Evolutionary conservation across 2,797 vertebrate species (phyloP), one percentile per base, ranked within the genome.

Genomic region (Poeciliopsis paucimaculata): DNA sequence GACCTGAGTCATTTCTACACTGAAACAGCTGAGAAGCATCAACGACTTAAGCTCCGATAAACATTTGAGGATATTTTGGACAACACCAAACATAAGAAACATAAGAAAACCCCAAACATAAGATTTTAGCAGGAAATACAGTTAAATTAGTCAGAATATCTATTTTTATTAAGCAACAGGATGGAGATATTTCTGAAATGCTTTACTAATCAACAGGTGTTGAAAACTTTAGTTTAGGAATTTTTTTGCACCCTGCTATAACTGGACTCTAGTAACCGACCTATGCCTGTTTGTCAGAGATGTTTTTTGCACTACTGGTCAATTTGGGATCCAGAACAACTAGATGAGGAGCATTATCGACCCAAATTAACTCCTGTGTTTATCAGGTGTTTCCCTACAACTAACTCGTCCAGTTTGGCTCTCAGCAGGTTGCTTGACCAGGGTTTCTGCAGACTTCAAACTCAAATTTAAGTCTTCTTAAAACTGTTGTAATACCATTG

Each of bases 371-470:
- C 39, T 13, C 41, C 23, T 45, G 41, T 36, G 72, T 73, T 20
- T 31, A 41, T 64, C 49, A 46, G 26, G 43, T 36, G 41, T 64
- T 73, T 77, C 55, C 31, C 51, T 20, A 39, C 55, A 49, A 20
- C 16, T 57, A 77, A 60, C 9, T 77, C 43, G 51, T 68, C 20
- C 26, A 73, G 43, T 77, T 57, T 71, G 28, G 64, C 15, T 15
- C 23, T 9, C 26, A 75, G n/a, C 72, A 47, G 12, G 7, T 31
- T 46, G 47, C 36, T 53, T 53, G 8, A 53, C 7, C 49, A 26
- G 49, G 20, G 20, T 51, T 51, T 51, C 49, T 51, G 49, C 20
- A 51, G 49, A 10, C 20, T 26, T 26, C 49, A 53, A 53, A 53
- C 49, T 53, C 20, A 53, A 53, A 53, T 53, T 53, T 23, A 53